Evolutionary conservation across 2,113 vertebrate species (phyloP).

Genomic region (Callipepla squamata): DNA sequence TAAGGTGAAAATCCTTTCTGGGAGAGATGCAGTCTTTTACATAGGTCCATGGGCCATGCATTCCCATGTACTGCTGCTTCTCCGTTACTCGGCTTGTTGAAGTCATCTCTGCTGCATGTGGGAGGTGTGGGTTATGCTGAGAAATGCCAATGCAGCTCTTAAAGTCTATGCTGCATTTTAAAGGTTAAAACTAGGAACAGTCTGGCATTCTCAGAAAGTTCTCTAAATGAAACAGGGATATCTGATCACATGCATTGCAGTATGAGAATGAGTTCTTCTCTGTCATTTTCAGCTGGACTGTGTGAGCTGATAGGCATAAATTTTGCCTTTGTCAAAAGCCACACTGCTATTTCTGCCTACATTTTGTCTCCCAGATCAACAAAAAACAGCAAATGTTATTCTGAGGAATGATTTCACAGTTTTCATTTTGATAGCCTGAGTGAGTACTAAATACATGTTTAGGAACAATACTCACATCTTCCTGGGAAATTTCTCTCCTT

Average conservation of each 20-base stretch:
- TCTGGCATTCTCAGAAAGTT: constrained; percentile 24
- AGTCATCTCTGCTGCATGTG: constrained; percentile 25
- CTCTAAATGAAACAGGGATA: constrained; percentile 46
- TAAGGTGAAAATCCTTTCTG: not conserved
- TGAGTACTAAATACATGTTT: not conserved
- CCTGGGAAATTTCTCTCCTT: not conserved
- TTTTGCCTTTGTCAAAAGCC: not conserved
- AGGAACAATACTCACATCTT: not conserved
- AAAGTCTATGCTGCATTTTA: constrained; percentile 53
- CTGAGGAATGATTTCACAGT: not conserved
- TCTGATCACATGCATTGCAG: constrained; percentile 28
- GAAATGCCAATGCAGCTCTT: constrained; percentile 47
- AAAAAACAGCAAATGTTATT: not conserved
- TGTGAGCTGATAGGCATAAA: not conserved
- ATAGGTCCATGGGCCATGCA: not conserved
- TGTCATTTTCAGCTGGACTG: not conserved
- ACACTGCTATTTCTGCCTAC: not conserved
- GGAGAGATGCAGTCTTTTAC: not conserved
- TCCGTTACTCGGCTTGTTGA: not conserved
- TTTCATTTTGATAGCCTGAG: not conserved
- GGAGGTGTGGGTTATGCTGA: constrained; percentile 64
- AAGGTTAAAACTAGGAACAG: constrained; percentile 64
- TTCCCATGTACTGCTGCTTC: not conserved
- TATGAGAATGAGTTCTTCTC: not conserved
- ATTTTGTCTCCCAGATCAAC: not conserved